Percentiles rank a stretch among this genome's conserved stretches.
phyloP scores from a whole-genome alignment of 2,797 vertebrate species.

The Petrocephalus schoutedeni region DNA sequence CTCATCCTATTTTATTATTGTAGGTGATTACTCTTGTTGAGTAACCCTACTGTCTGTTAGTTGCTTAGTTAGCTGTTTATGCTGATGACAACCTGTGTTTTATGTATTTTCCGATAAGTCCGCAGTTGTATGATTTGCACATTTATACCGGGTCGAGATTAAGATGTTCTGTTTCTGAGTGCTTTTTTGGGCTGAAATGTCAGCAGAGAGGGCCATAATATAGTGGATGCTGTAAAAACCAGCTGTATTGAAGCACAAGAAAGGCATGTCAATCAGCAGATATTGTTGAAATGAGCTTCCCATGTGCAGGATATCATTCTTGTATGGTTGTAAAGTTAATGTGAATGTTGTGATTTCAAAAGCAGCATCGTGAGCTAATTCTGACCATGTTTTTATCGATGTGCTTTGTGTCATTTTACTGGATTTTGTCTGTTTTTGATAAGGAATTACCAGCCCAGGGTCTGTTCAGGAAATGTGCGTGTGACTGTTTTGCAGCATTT shows the following conservation, averaged over 20 bases:
- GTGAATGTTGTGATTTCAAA: background rate
- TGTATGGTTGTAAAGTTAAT: background rate
- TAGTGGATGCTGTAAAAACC: background rate
- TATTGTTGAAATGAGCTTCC: background rate
- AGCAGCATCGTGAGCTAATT: background rate
- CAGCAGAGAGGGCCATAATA: background rate
- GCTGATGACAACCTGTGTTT: background rate
- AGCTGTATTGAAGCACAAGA: background rate
- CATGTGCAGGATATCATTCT: background rate
- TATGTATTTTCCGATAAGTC: background rate
- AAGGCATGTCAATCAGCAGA: background rate
- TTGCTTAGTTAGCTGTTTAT: background rate
- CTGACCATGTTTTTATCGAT: background rate
- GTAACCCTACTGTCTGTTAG: background rate
- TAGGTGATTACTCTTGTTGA: background rate
- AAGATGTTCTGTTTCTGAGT: background rate
- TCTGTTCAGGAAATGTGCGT: background rate
- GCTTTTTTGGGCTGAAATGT: background rate
- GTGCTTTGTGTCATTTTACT: background rate
- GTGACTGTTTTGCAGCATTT: background rate
- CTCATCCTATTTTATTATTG: background rate
- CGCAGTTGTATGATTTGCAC: background rate
- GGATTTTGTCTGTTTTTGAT: background rate
- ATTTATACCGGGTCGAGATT: background rate
- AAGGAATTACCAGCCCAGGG: background rate